Evolutionary conservation across 2,113 vertebrate genomes (phyloP), one percentile per base, ranked within the genome.

Genomic region (Paracanthobrama guichenoti): DNA sequence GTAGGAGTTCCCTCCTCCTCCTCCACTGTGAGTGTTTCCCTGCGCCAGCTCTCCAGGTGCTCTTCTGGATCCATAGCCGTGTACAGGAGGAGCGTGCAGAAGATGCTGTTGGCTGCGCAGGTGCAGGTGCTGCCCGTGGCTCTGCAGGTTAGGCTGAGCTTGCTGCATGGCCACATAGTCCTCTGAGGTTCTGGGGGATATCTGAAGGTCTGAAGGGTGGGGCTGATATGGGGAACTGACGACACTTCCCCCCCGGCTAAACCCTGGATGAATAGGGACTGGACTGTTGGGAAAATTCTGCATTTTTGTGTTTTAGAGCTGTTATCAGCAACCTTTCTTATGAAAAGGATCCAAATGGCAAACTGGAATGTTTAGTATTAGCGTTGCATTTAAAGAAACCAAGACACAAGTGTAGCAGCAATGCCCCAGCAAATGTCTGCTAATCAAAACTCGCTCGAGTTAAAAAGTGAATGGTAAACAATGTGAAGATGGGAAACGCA

Each of bases 251-350:
- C 90, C 89, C 87, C 93, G 91, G 89, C 92, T 91, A 82, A 95
- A 95, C 14, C 93, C 94, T 59, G 92, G 91, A 62, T 93, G 92
- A 9, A 93, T 87, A 84, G 94, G 91, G 82, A 89, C 92, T 6
- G 94, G 89, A 82, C 91, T 95, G 86, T 95, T 94, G n/a, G 93
- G 91, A 89, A 95, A 95, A 90, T 95, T 95, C 90, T 95, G 94
- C 94, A 95, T 95, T 90, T 87, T 86, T 85, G 67, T 31, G 31
- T 74, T 69, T 82, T 81, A 78, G n/a, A 59, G 72, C 22, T 55
- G 69, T 39, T 73, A 64, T 50, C 60, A 28, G 66, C 57, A 84
- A 31, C 26, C 42, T 69, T 48, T 50, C 24, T 42, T 28, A 42
- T 20, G 0, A 62, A 24, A 55, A 71, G 20, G 10, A 53, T 53